Base-by-base conservation (phyloP, 2,888 invertebrate genomes). In the Bombylius discolor region DNA sequence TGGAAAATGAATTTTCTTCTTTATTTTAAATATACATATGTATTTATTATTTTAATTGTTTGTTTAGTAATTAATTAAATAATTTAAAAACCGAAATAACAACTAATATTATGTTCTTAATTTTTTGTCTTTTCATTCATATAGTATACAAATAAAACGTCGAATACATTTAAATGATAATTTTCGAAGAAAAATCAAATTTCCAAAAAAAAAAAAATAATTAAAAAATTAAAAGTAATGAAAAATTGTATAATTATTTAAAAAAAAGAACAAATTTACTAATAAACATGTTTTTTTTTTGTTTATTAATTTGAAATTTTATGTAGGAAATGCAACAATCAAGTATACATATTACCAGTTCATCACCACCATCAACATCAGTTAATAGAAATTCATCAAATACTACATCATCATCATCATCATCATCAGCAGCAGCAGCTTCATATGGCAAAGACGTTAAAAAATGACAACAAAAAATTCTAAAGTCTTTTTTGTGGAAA, bases 311-410 rank as follows among this genome's bases (percentile, higher is more conserved):
- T 47, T 36, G 36, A 9, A 36, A 36, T 1, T 32, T 34, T 34
- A 36, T 23, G 23, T 47, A 59, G 59, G 57, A 57, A 57, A 59
- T 59, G 59, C 59, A 57, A 52, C 56, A 56, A 53, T 56, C 55
- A 5, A 59, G 51, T 42, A 59, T 59, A 45, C 59, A 57, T 51
- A 59, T 59, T 49, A 51, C 57, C 11, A 52, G 45, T 45, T 46
- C 56, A 45, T 54, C 56, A 45, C 57, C 59, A 33, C 59, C 59
- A 31, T 46, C 56, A 42, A 49, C 56, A n/a, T 42, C 39, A 46
- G 23, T 23, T 23, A 23, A 23, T 23, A 23, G 23, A 23, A 23
- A 23, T 23, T 23, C 23, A 23, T 2, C 23, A 23, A 23, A 23
- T 23, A 23, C 23, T 23, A 23, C 23, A 23, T 3, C 23, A 23